phyloP scores from a whole-genome alignment of 2,113 vertebrate species.

The Gopherus flavomarginatus region DNA sequence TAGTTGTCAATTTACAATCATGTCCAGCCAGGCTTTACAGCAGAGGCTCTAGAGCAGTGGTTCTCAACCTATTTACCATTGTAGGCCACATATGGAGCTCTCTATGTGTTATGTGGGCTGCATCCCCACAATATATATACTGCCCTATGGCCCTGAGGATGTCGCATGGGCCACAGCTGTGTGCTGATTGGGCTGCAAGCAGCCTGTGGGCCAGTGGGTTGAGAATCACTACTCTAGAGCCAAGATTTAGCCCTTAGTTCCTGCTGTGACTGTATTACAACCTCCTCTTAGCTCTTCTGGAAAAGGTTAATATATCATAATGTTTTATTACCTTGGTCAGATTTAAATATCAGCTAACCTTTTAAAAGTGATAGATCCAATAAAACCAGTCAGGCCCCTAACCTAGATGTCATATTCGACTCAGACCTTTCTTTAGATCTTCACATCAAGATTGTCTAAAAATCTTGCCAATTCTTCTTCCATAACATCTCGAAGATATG shows the following conservation, averaged over 20 bases:
- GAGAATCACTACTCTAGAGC: neutral
- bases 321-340: neutral
- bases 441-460: neutral
- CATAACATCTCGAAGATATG: neutral
- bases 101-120: too few relatives aligned
- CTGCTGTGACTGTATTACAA: neutral
- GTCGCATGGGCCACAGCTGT: too few relatives aligned
- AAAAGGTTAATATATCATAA: neutral
- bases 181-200: too few relatives aligned
- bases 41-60: neutral
- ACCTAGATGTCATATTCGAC: neutral
- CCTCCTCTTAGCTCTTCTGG: neutral
- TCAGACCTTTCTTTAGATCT: neutral
- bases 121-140: too few relatives aligned
- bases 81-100: too few relatives aligned
- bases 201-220: too few relatives aligned
- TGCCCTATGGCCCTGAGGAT: too few relatives aligned
- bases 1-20: neutral
- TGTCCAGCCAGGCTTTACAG: neutral
- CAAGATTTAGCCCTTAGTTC: neutral
- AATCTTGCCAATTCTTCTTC: neutral
- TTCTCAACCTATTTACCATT: too few relatives aligned
- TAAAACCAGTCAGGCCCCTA: neutral
- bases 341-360: neutral
- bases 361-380: neutral